phyloP scores from a whole-genome alignment of 2,113 vertebrate species.

The Acanthochromis polyacanthus region DNA sequence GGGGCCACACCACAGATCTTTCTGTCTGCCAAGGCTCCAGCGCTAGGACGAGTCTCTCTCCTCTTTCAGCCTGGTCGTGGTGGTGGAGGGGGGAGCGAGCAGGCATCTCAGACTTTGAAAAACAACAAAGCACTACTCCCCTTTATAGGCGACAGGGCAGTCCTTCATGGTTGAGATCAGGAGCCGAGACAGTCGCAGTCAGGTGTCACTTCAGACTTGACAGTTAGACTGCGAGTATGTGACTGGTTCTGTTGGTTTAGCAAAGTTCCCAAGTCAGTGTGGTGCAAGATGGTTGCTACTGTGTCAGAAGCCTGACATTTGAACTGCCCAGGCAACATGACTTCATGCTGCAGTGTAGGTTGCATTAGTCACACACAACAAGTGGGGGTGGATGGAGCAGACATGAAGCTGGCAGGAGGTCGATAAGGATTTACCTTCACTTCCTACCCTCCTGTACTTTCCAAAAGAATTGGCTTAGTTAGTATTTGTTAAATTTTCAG shows the following conservation, averaged over 20 bases:
- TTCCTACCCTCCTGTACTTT: conserved; percentile 35
- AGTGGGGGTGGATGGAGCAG: conserved; percentile 17
- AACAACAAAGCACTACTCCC: conserved; percentile 32
- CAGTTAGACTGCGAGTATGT: conserved; percentile 3
- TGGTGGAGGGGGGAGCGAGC: conserved; percentile 37
- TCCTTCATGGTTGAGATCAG: conserved; percentile 30
- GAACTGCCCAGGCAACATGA: conserved; percentile 36
- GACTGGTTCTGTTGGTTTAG: conserved; percentile 32
- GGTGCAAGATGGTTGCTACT: conserved; percentile 41
- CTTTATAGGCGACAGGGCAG: conserved; percentile 37
- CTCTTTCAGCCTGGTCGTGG: conserved; percentile 63
- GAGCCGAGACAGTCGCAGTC: conserved; percentile 19
- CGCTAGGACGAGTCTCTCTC: conserved; percentile 55
- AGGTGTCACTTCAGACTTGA: conserved; percentile 49
- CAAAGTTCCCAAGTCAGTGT: conserved; percentile 20
- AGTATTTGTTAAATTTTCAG: neutral
- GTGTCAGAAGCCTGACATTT: conserved; percentile 59
- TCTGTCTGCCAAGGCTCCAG: conserved; percentile 75
- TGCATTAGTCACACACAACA: conserved; percentile 51
- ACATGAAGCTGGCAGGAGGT: conserved; percentile 53
- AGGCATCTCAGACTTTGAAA: conserved; percentile 48
- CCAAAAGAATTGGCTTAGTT: neutral
- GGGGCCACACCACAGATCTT: conserved; percentile 80
- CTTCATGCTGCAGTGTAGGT: conserved; percentile 32
- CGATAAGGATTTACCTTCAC: conserved; percentile 37